Percentiles rank a stretch among this genome's conserved stretches.
Conservation (phyloP, 1,140 invertebrate species). For the Drosophila busckii region DNA sequence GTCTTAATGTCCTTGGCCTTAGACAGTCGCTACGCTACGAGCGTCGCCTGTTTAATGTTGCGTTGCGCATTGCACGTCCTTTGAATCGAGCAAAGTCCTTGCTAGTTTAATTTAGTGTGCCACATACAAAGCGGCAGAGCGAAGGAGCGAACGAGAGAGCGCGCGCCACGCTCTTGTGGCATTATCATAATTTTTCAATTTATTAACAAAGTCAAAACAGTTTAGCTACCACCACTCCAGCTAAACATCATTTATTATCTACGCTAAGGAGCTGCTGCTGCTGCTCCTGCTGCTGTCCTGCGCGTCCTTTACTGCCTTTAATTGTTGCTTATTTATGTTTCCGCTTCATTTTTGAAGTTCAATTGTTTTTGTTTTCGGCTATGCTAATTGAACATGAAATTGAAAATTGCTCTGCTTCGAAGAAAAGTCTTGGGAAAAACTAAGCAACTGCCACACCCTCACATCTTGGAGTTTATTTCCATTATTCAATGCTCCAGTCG, state of each 20-base stretch:
- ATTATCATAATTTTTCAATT: slow-evolving; percentile 77
- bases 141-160: too few relatives aligned
- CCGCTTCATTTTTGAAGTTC: slow-evolving; percentile 25
- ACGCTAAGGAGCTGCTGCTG: slow-evolving; percentile 16
- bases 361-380: slow-evolving; percentile 23
- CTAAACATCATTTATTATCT: slow-evolving; percentile 65
- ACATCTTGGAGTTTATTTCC: too few relatives aligned
- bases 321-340: slow-evolving; percentile 73
- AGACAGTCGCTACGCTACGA: slow-evolving; percentile 35
- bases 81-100: slow-evolving; percentile 36
- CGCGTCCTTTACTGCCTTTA: slow-evolving; percentile 65
- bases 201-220: slow-evolving; percentile 77
- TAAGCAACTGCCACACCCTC: too few relatives aligned
- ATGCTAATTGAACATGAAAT: slow-evolving; percentile 44
- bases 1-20: slow-evolving; percentile 61
- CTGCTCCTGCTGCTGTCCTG: slow-evolving; percentile 44
- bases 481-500: too few relatives aligned
- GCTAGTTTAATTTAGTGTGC: slow-evolving; percentile 63
- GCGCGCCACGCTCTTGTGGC: slow-evolving; percentile 27
- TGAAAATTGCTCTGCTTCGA: too few relatives aligned
- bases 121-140: too few relatives aligned
- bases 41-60: slow-evolving; percentile 74
- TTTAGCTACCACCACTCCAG: slow-evolving; percentile 42
- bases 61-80: slow-evolving; percentile 68
- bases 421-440: too few relatives aligned